Evolutionary conservation across 2,113 vertebrate species (phyloP).

Genomic region (rabbit (Oryctolagus cuniculus)): DNA sequence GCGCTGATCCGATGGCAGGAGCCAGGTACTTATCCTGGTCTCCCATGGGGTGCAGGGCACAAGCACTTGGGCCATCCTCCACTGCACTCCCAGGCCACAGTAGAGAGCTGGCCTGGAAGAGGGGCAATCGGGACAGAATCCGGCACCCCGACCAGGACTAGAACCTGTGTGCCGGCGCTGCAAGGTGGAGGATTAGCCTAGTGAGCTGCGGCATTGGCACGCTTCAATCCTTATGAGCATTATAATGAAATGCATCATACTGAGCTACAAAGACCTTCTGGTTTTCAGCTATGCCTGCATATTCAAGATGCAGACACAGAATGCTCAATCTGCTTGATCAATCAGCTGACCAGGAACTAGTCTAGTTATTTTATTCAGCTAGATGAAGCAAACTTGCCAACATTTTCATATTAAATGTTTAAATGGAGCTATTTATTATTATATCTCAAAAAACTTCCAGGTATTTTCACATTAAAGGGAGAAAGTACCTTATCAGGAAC

Average conservation of each 20-base stretch:
- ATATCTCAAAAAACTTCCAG: constrained; percentile 35
- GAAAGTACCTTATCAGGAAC: constrained; percentile 38
- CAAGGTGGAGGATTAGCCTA: too few relatives aligned
- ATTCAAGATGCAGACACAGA: neutral
- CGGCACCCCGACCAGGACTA: too few relatives aligned
- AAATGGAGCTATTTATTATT: neutral
- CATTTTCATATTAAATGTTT: constrained; percentile 11
- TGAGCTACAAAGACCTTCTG: neutral
- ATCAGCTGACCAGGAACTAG: neutral
- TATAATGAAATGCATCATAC: constrained; percentile 5
- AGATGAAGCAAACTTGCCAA: neutral
- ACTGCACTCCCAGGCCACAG: too few relatives aligned
- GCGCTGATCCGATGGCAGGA: too few relatives aligned
- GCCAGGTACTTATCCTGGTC: too few relatives aligned
- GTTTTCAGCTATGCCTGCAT: neutral
- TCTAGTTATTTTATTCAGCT: neutral
- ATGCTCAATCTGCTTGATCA: neutral
- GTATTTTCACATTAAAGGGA: neutral
- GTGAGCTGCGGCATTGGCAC: too few relatives aligned
- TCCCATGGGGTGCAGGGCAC: too few relatives aligned
- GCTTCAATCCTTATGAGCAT: neutral
- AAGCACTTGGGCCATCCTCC: too few relatives aligned
- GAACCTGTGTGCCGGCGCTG: too few relatives aligned
- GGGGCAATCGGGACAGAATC: too few relatives aligned
- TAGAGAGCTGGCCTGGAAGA: too few relatives aligned